Base-by-base conservation (phyloP, 2,113 vertebrate genomes). In the Syngnathus scovelli region DNA sequence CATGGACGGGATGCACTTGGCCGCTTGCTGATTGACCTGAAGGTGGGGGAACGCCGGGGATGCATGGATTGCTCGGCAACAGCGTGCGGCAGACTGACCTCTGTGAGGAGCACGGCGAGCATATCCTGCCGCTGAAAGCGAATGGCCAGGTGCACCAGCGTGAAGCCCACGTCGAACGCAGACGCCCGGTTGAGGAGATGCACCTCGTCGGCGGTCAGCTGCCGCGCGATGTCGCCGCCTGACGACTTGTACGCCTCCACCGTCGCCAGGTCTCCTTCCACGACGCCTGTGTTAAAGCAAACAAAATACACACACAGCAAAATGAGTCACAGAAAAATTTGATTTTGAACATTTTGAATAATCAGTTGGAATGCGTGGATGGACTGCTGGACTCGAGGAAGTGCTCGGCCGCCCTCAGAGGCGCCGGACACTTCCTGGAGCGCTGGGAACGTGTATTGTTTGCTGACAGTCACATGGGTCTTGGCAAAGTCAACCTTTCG, bases 121-220 rank as follows among this genome's bases (percentile, higher is more conserved):
- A 99, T 99, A 80, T 99, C 96, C 80, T 99, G 96, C 66, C 97
- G 93, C 90, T 98, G 95, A 75, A 99, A 99, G 85, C 97, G 96
- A 68, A 98, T 98, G 43, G 97, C 95, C 83, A 99, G 87, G 27
- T 99, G 97, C 0, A 99, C 97, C 0, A 99, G 91, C 0, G 96
- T 99, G 79, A 98, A 98, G 70, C 97, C 96, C 1, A 93, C 92
- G 0, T 98, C 96, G 27, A 99, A 99, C 2, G 97, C 96, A 0
- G 97, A 98, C 2, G 95, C 93, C 0, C 96, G 95, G 74, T 93
- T 98, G 37, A 99, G 90, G 78, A 98, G 90, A 77, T 95, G 94
- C 15, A 98, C 97, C 85, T 99, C 97, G 19, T 98, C 96, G 0
- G 96, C 92, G 0, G 92, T 93, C 36, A 99, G 94, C 85, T 99